Evolutionary conservation across 2,797 vertebrate species (phyloP).

Genomic region (Perodicticus potto): DNA sequence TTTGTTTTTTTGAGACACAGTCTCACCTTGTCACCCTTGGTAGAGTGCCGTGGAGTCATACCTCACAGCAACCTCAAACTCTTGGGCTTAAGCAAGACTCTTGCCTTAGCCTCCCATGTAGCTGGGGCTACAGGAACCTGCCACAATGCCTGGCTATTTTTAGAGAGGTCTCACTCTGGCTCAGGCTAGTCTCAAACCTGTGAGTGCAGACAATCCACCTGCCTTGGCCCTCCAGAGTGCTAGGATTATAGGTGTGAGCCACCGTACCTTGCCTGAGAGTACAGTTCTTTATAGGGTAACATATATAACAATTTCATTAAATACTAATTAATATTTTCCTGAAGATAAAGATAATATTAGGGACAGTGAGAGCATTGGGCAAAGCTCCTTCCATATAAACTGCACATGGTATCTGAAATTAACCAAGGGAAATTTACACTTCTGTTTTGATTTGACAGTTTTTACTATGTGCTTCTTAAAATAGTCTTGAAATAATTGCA

Average conservation of each 20-base stretch:
- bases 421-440: background rate
- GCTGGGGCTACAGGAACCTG: too few species aligned
- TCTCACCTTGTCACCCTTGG: too few species aligned
- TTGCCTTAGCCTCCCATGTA: too few species aligned
- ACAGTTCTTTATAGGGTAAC: background rate
- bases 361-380: background rate
- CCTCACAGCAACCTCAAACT: too few species aligned
- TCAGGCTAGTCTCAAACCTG: too few species aligned
- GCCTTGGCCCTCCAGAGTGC: too few species aligned
- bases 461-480: background rate
- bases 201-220: too few species aligned
- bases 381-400: conserved; percentile 4
- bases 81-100: too few species aligned
- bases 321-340: background rate
- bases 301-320: background rate
- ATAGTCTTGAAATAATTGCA: conserved; percentile 31
- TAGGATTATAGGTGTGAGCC: background rate
- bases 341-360: background rate
- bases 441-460: background rate
- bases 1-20: too few species aligned
- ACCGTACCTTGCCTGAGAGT: background rate
- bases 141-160: too few species aligned
- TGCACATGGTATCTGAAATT: background rate
- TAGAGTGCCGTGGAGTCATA: too few species aligned
- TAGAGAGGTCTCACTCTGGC: too few species aligned